These are phyloP conservation scores for Athalia rosae DNA, from an alignment of 2,888 invertebrate genomes.

Conservation along the genomic window DNA sequence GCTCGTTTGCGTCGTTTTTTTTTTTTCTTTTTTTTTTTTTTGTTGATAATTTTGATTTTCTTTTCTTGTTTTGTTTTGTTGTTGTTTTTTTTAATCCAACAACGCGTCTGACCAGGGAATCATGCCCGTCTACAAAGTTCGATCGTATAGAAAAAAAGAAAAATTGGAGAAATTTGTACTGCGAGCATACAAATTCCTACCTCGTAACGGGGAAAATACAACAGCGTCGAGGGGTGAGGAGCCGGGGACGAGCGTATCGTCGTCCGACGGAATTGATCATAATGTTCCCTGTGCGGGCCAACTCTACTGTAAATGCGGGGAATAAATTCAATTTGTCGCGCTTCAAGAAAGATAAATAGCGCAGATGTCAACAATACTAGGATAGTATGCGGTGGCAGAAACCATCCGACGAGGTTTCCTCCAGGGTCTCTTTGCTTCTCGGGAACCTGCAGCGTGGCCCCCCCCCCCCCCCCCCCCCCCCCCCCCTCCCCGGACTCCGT, in stretches of 20 bases:
- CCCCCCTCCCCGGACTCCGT: too few species aligned
- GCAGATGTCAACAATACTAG: constrained; percentile 67
- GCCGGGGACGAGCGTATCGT: not conserved
- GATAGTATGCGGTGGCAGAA: constrained; percentile 54
- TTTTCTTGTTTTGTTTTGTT: not conserved
- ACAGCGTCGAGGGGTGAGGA: not conserved
- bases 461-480: too few species aligned
- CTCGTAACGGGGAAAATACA: not conserved
- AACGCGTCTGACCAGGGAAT: constrained; percentile 21
- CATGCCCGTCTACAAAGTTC: constrained; percentile 14
- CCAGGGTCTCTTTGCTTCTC: constrained; percentile 13
- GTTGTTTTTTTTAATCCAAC: constrained; percentile 25
- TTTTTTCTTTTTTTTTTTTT: not conserved
- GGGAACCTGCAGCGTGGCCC: constrained; percentile 23
- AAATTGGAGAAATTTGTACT: not conserved
- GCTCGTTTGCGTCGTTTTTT: too few species aligned
- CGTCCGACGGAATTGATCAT: not conserved
- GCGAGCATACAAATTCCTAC: not conserved
- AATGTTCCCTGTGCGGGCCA: not conserved
- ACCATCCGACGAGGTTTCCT: constrained; percentile 6
- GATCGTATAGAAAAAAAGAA: not conserved
- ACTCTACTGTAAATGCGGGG: constrained; percentile 6
- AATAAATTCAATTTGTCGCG: constrained; percentile 59
- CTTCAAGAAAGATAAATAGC: constrained; percentile 67
- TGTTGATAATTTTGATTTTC: constrained; percentile 1